Conservation (phyloP, 2,888 invertebrate genomes). For the Slavum lentiscoides region DNA sequence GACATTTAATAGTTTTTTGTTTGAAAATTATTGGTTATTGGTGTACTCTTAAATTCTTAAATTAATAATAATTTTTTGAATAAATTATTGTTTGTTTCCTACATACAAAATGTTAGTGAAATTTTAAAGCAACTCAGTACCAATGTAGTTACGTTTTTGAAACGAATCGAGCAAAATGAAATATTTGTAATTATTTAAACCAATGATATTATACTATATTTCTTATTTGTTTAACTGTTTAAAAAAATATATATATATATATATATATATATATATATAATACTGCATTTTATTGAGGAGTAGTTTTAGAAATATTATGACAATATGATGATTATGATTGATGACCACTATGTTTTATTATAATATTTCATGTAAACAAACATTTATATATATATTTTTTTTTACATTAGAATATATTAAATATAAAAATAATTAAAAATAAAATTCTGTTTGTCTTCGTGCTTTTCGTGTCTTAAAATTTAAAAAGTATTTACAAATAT, state of each 20-base stretch:
- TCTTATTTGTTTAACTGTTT: neutral
- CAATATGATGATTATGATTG: neutral
- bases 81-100: slow-evolving; percentile 3
- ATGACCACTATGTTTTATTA: neutral
- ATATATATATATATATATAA: neutral
- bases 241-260: neutral
- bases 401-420: slow-evolving; percentile 16
- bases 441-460: neutral
- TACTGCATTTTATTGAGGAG: slow-evolving; percentile 33
- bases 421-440: slow-evolving; percentile 13
- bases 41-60: neutral
- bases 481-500: neutral
- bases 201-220: neutral
- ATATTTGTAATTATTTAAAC: neutral
- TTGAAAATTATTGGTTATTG: neutral
- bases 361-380: neutral
- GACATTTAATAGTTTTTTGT: too few relatives aligned
- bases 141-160: slow-evolving; percentile 1
- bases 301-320: neutral
- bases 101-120: neutral
- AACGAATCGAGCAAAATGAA: neutral
- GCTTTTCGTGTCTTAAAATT: neutral
- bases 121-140: neutral
- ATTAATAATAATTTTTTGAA: neutral
- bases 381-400: neutral